phyloP scores from a whole-genome alignment of 2,888 invertebrate species.

The Meliscaeva auricollis region DNA sequence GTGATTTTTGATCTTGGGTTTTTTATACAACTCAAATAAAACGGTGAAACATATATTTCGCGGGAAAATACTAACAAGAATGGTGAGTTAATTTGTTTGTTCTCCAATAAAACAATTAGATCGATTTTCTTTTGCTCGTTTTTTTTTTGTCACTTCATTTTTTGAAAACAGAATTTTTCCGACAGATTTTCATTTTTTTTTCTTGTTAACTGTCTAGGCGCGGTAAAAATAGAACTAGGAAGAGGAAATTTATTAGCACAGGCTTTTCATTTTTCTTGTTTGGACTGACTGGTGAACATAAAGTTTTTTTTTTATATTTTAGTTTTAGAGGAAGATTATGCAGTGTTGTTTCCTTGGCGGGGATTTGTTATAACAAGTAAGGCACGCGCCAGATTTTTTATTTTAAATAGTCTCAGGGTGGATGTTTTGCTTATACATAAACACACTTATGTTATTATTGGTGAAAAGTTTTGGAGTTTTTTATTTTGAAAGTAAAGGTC shows the following conservation, averaged over 20 bases:
- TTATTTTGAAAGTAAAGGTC: neutral
- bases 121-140: conserved; percentile 16
- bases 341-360: neutral
- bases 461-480: neutral
- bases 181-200: conserved; percentile 30
- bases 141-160: conserved; percentile 46
- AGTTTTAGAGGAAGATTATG: conserved; percentile 19
- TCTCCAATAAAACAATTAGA: conserved; percentile 31
- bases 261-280: neutral
- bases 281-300: conserved; percentile 11
- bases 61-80: no score
- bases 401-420: neutral
- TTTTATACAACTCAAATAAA: conserved; percentile 4
- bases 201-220: conserved; percentile 42
- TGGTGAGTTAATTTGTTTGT: conserved; percentile 46
- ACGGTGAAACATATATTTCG: conserved; percentile 19
- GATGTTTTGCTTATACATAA: neutral
- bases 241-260: conserved; percentile 68
- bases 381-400: conserved; percentile 14
- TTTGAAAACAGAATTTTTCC: conserved; percentile 23
- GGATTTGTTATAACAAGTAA: neutral
- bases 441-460: neutral
- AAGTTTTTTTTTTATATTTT: conserved; percentile 33
- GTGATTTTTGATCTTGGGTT: conserved; percentile 30
- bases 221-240: conserved; percentile 72